Base-by-base conservation (phyloP, 2,888 invertebrate genomes). In the Amblyjoppa proteus region DNA sequence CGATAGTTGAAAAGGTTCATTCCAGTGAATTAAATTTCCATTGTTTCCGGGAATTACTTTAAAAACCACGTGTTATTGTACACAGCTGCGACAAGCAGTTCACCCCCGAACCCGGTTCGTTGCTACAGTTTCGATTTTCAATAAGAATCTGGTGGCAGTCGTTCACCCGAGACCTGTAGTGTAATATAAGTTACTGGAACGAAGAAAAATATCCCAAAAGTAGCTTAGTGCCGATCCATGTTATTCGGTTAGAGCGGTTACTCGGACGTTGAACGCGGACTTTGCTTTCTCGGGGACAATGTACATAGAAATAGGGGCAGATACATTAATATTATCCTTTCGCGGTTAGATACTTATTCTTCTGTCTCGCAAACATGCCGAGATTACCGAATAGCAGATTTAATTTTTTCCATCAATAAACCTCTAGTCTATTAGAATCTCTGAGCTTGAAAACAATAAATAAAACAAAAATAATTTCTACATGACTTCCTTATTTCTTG, bases 171-270 rank as follows among this genome's bases (percentile, higher is more conserved):
- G 76, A 77, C 80, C 77, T 49, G 73, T 45, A 45, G 83, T 61
- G 73, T 83, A 83, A 85, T 83, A 83, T 83, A 31, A 31, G 80
- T 85, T 83, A 83, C 83, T 76, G 68, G 68, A 76, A 77, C 76
- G 80, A 83, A 85, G 85, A 85, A 85, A 83, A 85, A 85, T 85
- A 85, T 73, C 76, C 76, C 83, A 79, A 80, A 83, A 85, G 80
- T 83, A 83, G 71, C 58, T 85, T 83, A 75, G 66, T 76, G 77
- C 84, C 81, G 81, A 78, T 16, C 49, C 51, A 25, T 76, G 76
- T 83, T 85, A 83, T 85, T 83, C 76, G 73, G 73, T 85, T 85
- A 83, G 51, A 77, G 53, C 69, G 80, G 71, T 74, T 73, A 28
- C 34, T 75, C 34, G 51, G 49, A 51, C 20, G 69, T 56, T 58